Evolutionary conservation across 1,140 invertebrate species (phyloP), one percentile per base, ranked within the genome.

Genomic region (Melanaphis sacchari): DNA sequence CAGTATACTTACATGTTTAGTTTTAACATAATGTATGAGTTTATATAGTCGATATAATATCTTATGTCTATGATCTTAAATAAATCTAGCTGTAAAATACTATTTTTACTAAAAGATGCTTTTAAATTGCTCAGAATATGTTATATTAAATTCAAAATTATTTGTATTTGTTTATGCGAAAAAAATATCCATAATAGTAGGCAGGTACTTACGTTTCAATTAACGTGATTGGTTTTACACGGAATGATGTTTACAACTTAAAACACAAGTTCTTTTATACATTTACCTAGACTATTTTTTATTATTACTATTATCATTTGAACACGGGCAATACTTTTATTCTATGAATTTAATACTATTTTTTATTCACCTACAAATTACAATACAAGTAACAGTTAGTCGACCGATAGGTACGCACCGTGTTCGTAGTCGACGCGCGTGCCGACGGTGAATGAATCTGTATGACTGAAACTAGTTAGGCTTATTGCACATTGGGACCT

Each of bases 401-500:
- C 82, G 40, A 84, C 40, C 82, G 40, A 43, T 31, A 41, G 4
- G 40, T 31, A 31, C 40, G 15, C 26, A 82, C 36, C 0, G 82
- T 41, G 40, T 84, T 41, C 82, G 82, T 24, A 41, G 38, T 84
- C 24, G 38, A 84, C 82, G 43, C 85, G 85, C 31, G 43, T 46
- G 41, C 31, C 41, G 41, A 46, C 46, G 41, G 49, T 49, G 85
- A 87, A 49, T 49, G 43, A 36, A 46, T 46, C 41, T 9, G 85
- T 46, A 31, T 43, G n/a, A 87, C 85, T 87, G 85, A 87, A 87
- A 43, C 84, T 46, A 87, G 76, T 82, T 22, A 82, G 36, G 22
- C n/a, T 82, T 38, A 82, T 82, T 82, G 36, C 36, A 38, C 36
- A 24, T 38, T 38, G 59, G 59, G 15, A 76, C 59, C 59, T 76